phyloP scores from a whole-genome alignment of 2,888 invertebrate genomes.

The Sesia bembeciformis region DNA sequence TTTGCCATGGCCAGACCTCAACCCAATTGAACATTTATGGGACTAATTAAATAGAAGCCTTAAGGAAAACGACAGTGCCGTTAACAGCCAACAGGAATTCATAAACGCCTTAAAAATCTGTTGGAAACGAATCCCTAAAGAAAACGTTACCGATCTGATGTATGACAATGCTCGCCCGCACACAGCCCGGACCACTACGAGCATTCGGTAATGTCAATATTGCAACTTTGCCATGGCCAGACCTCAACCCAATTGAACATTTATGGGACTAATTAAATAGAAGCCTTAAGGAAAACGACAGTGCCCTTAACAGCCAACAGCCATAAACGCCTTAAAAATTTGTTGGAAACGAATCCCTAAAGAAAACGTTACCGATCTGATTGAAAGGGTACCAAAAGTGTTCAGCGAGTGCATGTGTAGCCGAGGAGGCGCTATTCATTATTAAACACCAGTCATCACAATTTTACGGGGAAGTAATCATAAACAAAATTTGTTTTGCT shows the following conservation, averaged over 20 bases:
- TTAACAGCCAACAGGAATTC: neutral
- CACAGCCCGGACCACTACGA: too few relatives aligned
- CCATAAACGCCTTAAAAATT: neutral
- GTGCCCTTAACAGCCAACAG: neutral
- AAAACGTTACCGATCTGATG: too few relatives aligned
- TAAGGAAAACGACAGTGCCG: neutral
- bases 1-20: neutral
- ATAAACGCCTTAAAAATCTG: neutral
- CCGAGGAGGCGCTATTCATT: neutral
- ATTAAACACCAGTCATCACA: too few relatives aligned
- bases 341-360: neutral
- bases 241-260: neutral
- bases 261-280: neutral
- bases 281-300: neutral
- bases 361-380: neutral
- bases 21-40: neutral
- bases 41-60: neutral
- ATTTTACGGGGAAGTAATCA: too few relatives aligned
- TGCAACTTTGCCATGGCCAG: neutral
- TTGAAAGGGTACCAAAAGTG: neutral
- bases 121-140: neutral
- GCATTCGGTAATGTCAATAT: too few relatives aligned
- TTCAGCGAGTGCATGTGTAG: neutral
- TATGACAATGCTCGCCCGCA: too few relatives aligned
- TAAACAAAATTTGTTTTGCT: too few relatives aligned